Evolutionary conservation across 1,140 invertebrate species (phyloP).

Genomic region (Macrotrachela quadricornifera): DNA sequence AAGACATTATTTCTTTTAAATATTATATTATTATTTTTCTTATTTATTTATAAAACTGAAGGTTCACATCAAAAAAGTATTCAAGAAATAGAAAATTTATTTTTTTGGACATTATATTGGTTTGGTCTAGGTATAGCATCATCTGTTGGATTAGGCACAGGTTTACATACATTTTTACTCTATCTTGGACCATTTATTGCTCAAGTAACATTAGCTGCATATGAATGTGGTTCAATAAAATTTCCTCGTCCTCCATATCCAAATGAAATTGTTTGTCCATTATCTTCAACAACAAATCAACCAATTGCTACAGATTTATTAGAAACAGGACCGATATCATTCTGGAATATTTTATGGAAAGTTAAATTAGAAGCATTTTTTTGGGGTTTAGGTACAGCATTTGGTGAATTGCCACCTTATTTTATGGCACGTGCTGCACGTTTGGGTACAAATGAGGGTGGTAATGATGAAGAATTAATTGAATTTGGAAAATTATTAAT

Average conservation of each 20-base stretch:
- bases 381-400: constrained; percentile 85
- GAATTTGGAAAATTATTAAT: constrained; percentile 18
- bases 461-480: constrained; percentile 29
- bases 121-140: constrained; percentile 77
- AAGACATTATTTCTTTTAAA: constrained; percentile 18
- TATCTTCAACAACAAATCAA: not conserved
- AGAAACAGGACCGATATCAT: constrained; percentile 19
- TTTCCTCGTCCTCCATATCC: constrained; percentile 61
- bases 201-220: constrained; percentile 79
- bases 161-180: constrained; percentile 87
- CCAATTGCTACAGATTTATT: too few relatives aligned
- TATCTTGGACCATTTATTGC: constrained; percentile 49
- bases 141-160: constrained; percentile 86
- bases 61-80: constrained; percentile 37
- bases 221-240: constrained; percentile 76
- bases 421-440: constrained; percentile 72
- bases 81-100: constrained; percentile 24
- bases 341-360: constrained; percentile 78
- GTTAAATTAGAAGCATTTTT: constrained; percentile 86
- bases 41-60: constrained; percentile 29
- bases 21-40: constrained; percentile 28
- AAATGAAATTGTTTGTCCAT: constrained; percentile 24
- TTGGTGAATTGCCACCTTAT: constrained; percentile 81
- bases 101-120: constrained; percentile 71
- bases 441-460: constrained; percentile 46